These are phyloP conservation scores for Vanacampus margaritifer DNA, from an alignment of 2,113 vertebrate species.

Conservation along the genomic window DNA sequence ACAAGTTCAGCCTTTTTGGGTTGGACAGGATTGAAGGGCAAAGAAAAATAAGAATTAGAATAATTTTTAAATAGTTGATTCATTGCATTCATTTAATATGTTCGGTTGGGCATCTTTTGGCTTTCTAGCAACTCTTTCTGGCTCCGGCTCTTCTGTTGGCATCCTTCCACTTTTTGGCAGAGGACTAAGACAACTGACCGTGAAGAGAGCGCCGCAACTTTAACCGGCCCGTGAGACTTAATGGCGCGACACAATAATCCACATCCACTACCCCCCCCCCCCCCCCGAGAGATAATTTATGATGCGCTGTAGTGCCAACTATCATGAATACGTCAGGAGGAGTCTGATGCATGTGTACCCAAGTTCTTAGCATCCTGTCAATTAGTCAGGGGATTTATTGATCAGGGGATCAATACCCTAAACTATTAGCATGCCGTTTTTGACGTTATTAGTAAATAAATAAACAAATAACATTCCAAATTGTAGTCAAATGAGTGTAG, in stretches of 20 bases:
- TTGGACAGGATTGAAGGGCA: too few relatives aligned
- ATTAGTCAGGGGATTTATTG: not conserved
- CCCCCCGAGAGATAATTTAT: not conserved
- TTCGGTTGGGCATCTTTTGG: conserved; percentile 18
- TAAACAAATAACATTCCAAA: not conserved
- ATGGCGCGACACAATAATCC: conserved; percentile 51
- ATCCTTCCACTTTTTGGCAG: conserved; percentile 11
- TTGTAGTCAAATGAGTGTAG: not conserved
- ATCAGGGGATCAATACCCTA: not conserved
- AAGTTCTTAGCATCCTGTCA: not conserved
- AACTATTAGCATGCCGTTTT: not conserved
- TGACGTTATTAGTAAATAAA: not conserved
- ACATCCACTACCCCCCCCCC: conserved; percentile 27
- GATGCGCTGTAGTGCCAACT: not conserved
- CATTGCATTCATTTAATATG: conserved; percentile 26
- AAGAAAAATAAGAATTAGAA: too few relatives aligned
- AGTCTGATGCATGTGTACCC: not conserved
- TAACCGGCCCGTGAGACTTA: conserved; percentile 57
- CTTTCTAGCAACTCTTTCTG: conserved; percentile 26
- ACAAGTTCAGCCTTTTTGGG: not conserved
- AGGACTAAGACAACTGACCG: conserved; percentile 8
- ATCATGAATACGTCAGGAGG: conserved; percentile 7
- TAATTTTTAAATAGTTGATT: not conserved
- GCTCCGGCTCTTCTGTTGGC: conserved; percentile 2
- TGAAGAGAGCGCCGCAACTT: conserved; percentile 29